Conservation (phyloP, 1,140 invertebrate genomes). For the Cataglyphis hispanica region DNA sequence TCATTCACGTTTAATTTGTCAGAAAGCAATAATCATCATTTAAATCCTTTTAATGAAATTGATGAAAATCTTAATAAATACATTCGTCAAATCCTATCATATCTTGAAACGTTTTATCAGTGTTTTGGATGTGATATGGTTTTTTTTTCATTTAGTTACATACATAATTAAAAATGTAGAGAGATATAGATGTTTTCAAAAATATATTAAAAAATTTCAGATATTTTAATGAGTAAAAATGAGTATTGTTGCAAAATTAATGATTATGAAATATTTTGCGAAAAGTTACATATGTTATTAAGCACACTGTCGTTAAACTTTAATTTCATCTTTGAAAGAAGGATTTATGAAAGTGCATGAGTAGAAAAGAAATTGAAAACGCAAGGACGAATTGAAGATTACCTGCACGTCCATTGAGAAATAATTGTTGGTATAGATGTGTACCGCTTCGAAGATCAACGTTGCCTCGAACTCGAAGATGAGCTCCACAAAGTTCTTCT, state of each 20-base stretch:
- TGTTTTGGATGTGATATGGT: neutral
- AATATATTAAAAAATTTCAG: neutral
- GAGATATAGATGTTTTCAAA: neutral
- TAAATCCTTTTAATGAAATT: constrained; percentile 6
- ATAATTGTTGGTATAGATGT: constrained; percentile 91
- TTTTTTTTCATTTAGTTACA: neutral
- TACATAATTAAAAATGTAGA: neutral
- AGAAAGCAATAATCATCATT: constrained; percentile 21
- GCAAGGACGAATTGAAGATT: constrained; percentile 60
- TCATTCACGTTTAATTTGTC: neutral
- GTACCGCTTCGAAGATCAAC: constrained; percentile 89
- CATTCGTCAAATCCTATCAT: constrained; percentile 9
- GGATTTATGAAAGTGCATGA: neutral
- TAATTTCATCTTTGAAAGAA: constrained; percentile 3
- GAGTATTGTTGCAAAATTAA: neutral
- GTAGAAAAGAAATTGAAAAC: neutral
- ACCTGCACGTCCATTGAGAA: constrained; percentile 90
- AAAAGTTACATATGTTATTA: neutral
- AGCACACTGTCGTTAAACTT: neutral
- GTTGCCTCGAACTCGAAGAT: constrained; percentile 90
- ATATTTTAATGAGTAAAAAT: neutral
- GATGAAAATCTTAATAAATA: neutral
- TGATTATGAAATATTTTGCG: neutral
- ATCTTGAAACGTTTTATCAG: neutral
- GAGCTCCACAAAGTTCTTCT: constrained; percentile 87